Evolutionary conservation across 2,888 invertebrate genomes (phyloP).

Genomic region (Flexamia atlantica): DNA sequence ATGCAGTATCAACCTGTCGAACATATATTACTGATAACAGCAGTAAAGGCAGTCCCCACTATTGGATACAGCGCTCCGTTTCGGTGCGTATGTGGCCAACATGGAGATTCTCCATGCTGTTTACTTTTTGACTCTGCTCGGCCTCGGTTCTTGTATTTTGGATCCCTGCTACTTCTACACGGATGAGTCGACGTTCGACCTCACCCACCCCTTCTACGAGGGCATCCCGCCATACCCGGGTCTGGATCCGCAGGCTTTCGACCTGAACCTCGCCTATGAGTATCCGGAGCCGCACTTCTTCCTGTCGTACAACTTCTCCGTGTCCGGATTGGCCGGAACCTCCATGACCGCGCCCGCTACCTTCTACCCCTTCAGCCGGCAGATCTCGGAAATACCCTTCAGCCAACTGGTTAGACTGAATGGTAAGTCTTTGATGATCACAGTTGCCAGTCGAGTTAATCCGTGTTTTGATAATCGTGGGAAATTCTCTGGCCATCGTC

Average conservation of each 20-base stretch:
- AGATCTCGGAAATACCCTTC: constrained; percentile 50
- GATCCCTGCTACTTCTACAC: constrained; percentile 47
- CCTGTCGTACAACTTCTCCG: constrained; percentile 42
- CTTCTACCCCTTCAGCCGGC: constrained; percentile 33
- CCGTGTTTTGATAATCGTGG: too few species aligned
- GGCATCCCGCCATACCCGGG: constrained; percentile 47
- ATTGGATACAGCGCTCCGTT: constrained; percentile 17
- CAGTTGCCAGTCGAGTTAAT: too few species aligned
- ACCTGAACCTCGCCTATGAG: constrained; percentile 47
- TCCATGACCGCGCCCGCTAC: constrained; percentile 40
- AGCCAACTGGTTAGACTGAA: constrained; percentile 32
- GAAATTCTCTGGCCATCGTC: too few species aligned
- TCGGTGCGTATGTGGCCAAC: constrained; percentile 30
- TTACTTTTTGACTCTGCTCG: constrained; percentile 39
- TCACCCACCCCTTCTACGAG: constrained; percentile 49
- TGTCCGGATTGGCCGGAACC: constrained; percentile 47
- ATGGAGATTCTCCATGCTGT: constrained; percentile 45
- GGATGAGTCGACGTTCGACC: constrained; percentile 21
- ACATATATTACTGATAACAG: constrained; percentile 50
- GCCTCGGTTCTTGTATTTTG: constrained; percentile 27
- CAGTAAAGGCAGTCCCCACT: constrained; percentile 23
- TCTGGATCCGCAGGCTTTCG: constrained; percentile 48
- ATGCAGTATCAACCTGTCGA: constrained; percentile 29
- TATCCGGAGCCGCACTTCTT: constrained; percentile 42
- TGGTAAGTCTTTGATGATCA: constrained; percentile 30